Conservation (phyloP, 2,113 vertebrate genomes). For the Anoura caudifer region DNA sequence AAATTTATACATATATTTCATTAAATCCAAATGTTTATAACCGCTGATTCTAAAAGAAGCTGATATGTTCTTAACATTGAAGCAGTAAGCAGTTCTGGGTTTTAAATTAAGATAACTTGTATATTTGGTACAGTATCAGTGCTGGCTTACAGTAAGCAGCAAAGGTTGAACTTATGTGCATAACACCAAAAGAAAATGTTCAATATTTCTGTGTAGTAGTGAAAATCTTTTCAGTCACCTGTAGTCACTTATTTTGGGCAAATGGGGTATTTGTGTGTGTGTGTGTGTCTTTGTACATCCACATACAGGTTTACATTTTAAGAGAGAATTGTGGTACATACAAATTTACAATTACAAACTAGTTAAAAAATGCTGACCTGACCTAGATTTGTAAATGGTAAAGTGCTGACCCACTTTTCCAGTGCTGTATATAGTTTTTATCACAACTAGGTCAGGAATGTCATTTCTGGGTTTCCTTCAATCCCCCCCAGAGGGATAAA, state of each 20-base stretch:
- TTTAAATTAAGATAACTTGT: background rate
- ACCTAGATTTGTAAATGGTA: conserved; percentile 59
- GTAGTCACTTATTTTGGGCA: background rate
- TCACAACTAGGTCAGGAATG: background rate
- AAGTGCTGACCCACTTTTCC: conserved; percentile 50
- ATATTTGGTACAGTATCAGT: background rate
- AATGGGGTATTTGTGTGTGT: background rate
- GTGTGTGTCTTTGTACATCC: background rate
- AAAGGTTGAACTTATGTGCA: background rate
- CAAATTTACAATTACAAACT: background rate
- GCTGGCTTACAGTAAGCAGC: background rate
- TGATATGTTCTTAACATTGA: background rate
- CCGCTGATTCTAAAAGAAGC: background rate
- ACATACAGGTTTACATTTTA: background rate
- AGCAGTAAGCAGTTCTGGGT: background rate
- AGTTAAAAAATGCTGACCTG: conserved; percentile 52
- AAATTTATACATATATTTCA: background rate
- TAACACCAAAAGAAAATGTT: background rate
- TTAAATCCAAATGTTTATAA: background rate
- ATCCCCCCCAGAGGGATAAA: background rate
- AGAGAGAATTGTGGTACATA: background rate
- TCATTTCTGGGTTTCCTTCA: background rate
- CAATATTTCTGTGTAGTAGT: background rate
- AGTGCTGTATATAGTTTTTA: conserved; percentile 29
- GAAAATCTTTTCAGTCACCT: background rate